These are phyloP conservation scores for Aegotheles bennettii DNA, from an alignment of 2,113 vertebrate genomes.

Conservation along the genomic window DNA sequence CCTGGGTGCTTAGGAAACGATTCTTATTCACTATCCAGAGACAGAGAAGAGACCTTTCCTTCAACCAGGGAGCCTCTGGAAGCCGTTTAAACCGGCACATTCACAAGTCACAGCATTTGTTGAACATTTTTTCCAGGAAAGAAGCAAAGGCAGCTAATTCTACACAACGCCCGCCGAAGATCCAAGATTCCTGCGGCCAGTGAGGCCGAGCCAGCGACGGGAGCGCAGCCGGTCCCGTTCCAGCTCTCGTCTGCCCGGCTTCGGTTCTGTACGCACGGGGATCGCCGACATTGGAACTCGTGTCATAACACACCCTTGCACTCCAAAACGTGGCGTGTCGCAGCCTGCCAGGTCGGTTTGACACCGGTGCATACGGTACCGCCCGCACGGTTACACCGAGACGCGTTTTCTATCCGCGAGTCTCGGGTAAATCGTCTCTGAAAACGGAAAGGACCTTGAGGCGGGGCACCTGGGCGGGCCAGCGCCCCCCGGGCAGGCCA, in stretches of 20 bases:
- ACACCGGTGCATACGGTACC: accelerated
- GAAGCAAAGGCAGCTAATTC: not conserved
- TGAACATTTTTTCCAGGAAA: not conserved
- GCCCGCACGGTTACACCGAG: not conserved
- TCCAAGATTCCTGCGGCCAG: not conserved
- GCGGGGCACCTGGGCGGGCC: not conserved
- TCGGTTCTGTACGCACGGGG: not conserved
- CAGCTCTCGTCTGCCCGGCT: accelerated
- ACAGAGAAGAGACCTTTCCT: not conserved
- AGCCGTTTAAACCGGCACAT: not conserved
- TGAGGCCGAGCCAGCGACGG: not conserved
- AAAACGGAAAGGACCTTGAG: not conserved
- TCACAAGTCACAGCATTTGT: too few species aligned
- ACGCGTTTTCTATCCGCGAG: accelerated
- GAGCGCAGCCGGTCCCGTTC: too few species aligned
- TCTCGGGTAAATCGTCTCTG: not conserved
- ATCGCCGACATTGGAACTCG: too few species aligned
- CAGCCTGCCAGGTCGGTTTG: not conserved
- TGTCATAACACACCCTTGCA: not conserved
- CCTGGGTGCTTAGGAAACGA: not conserved
- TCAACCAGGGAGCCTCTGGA: not conserved
- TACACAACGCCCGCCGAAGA: not conserved
- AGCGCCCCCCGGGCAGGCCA: accelerated
- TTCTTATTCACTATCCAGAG: not conserved
- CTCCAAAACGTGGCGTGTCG: accelerated